Evolutionary conservation across 2,797 vertebrate species (phyloP).

Genomic region (Gila robusta): DNA sequence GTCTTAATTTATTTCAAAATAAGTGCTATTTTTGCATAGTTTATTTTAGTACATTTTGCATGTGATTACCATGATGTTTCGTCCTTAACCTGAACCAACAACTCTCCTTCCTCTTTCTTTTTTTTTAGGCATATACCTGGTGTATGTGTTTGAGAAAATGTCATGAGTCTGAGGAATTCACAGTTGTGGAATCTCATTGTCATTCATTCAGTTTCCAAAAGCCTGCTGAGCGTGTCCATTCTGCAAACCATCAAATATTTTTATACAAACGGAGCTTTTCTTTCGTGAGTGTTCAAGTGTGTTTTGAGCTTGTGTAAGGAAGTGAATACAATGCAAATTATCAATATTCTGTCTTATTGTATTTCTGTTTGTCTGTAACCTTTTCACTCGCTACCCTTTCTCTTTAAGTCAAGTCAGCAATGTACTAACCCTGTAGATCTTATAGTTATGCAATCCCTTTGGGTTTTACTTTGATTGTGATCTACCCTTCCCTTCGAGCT

Average conservation of each 20-base stretch:
- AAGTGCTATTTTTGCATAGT: not conserved
- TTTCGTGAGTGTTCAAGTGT: not conserved
- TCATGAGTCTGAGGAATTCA: constrained; percentile 57
- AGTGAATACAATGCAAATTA: not conserved
- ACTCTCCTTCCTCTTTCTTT: not conserved
- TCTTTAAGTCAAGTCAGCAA: not conserved
- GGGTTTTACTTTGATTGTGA: constrained; percentile 16
- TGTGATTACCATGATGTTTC: not conserved
- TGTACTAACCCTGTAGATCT: not conserved
- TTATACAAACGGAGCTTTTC: not conserved
- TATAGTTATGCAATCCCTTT: not conserved
- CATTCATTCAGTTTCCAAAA: not conserved
- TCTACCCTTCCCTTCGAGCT: constrained; percentile 3
- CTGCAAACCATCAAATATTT: constrained; percentile 9
- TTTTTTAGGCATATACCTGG: constrained; percentile 91
- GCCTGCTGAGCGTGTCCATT: constrained; percentile 23
- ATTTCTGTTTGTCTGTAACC: not conserved
- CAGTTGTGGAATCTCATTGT: constrained; percentile 9
- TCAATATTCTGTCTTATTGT: constrained; percentile 1
- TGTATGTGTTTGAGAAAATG: constrained; percentile 95
- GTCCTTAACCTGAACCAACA: not conserved
- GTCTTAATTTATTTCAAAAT: not conserved
- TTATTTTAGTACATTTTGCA: not conserved
- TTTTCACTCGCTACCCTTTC: not conserved
- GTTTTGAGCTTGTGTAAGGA: not conserved